These are phyloP conservation scores for Palloptera scutellata DNA, from an alignment of 2,888 invertebrate species.

Conservation along the genomic window DNA sequence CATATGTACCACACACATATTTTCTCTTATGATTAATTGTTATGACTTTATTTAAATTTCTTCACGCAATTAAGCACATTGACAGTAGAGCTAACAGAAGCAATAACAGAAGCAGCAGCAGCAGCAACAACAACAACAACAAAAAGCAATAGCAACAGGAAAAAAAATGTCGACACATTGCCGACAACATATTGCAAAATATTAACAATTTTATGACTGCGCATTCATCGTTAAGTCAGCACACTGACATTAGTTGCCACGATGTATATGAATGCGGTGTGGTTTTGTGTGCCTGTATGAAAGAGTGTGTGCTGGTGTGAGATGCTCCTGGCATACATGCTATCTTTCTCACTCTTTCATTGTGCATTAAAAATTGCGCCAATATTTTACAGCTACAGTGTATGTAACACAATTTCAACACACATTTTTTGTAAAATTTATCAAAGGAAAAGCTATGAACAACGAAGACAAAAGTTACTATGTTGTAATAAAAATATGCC, in stretches of 20 bases:
- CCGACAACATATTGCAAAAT: constrained; percentile 26
- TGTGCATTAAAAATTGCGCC: constrained; percentile 32
- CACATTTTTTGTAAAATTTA: too few relatives aligned
- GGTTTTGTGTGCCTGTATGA: neutral
- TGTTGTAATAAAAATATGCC: too few relatives aligned
- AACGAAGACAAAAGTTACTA: too few relatives aligned
- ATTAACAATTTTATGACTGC: constrained; percentile 30
- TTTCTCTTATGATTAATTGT: constrained; percentile 22
- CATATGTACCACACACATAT: neutral
- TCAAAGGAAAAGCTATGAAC: too few relatives aligned
- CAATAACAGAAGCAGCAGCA: neutral
- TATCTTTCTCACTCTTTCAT: constrained; percentile 11
- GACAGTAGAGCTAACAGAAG: constrained; percentile 1
- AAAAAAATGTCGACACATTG: constrained; percentile 25
- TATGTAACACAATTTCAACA: too few relatives aligned
- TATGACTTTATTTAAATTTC: constrained; percentile 32
- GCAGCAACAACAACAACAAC: constrained; percentile 12
- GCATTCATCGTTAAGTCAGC: constrained; percentile 17
- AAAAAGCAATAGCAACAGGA: constrained; percentile 11
- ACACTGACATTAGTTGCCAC: neutral
- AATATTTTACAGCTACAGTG: constrained; percentile 26
- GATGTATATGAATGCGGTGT: neutral
- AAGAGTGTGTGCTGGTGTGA: constrained; percentile 9
- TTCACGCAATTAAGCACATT: constrained; percentile 23
- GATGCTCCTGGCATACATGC: neutral